Conservation (phyloP, 2,888 invertebrate genomes). For the Ferrisia virgata region DNA sequence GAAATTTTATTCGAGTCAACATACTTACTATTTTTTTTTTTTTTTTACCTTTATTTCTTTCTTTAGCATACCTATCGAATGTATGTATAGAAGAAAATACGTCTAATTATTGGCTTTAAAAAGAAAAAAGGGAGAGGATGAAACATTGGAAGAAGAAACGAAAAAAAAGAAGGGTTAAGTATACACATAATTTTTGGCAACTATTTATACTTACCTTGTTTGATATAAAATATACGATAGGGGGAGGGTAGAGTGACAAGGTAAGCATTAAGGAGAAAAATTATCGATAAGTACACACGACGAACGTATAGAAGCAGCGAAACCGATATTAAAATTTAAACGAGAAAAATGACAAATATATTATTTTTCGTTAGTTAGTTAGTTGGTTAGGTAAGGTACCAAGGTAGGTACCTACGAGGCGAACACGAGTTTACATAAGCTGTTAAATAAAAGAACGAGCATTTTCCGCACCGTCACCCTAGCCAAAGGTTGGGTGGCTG, state of each 20-base stretch:
- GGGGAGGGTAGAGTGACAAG: background rate
- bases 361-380: background rate
- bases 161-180: background rate
- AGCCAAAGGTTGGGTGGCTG: background rate
- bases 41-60: too few relatives aligned
- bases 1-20: background rate
- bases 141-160: background rate
- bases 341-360: constrained; percentile 30
- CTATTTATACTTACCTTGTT: background rate
- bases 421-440: constrained; percentile 24
- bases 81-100: background rate
- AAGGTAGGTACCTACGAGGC: background rate
- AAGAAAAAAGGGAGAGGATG: too few relatives aligned
- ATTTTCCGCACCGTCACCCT: too few relatives aligned
- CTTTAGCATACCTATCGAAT: too few relatives aligned
- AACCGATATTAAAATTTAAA: constrained; percentile 19
- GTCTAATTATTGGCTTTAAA: background rate
- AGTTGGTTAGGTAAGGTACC: background rate
- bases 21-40: background rate
- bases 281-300: constrained; percentile 1
- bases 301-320: background rate
- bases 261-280: background rate
- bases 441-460: background rate
- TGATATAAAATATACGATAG: background rate
- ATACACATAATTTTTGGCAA: background rate